Base-by-base conservation (phyloP, 2,797 vertebrate species). In the Serranus cabrilla region DNA sequence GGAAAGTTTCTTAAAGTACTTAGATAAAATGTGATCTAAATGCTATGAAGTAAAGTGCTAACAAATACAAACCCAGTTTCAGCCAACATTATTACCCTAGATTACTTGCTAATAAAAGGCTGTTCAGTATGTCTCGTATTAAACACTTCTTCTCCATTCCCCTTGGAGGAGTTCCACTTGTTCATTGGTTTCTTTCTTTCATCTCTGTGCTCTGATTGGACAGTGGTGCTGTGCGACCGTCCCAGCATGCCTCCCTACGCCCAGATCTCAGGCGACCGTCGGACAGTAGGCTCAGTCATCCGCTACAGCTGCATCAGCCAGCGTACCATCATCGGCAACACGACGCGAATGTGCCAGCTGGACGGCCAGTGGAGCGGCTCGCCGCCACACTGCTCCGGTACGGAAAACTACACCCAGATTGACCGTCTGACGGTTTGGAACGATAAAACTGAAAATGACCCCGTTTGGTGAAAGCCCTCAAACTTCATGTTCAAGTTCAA, bases 341-440 rank as follows among this genome's bases (percentile, higher is more conserved):
- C 97, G n/a, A 99, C 97, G 0, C 95, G 98, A 39, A 96, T 96
- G 95, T 99, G 98, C 89, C 98, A 98, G 90, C 94, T 97, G 74
- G 97, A 99, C 0, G 97, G 97, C 83, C 97, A 96, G 80, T 99
- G 98, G 98, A 99, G 97, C 71, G 96, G 97, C 72, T 98, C 97
- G 2, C 95, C 96, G 11, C 97, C 98, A 0, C 98, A 99, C 92
- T 99, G 98, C 93, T 98, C 98, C 13, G 98, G 98, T 99, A 97
- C 2, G 59, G 58, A 74, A 59, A 78, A 52, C 68, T 77, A 68
- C 76, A 59, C 51, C 71, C 66, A 79, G 64, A 71, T 45, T 40
- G 60, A 80, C 69, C 27, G 25, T 58, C n/a, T 12, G 49, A 54
- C 2, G 5, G 13, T 60, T 71, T 1, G 0, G 39, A 76, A 25